These are phyloP conservation scores for Erebia palarica DNA, from an alignment of 2,888 invertebrate species.

Conservation along the genomic window DNA sequence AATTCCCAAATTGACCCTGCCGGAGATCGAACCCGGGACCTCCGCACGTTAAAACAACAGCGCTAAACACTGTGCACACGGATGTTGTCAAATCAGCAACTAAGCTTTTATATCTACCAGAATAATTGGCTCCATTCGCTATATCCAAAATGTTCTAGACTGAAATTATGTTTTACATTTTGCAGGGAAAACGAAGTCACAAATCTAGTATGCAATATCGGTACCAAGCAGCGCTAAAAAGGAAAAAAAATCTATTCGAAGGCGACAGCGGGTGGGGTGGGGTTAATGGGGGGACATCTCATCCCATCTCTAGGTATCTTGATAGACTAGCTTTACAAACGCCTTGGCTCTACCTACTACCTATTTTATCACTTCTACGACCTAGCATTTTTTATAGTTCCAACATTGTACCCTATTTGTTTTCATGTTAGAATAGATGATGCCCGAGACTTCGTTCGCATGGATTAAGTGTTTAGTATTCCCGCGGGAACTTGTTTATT, in stretches of 20 bases:
- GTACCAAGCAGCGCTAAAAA: conserved; percentile 60
- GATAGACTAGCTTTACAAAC: conserved; percentile 26
- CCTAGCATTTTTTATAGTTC: background rate
- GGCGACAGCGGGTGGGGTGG: conserved; percentile 55
- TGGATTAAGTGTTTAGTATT: too few relatives aligned
- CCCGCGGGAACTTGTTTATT: too few relatives aligned
- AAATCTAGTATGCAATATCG: conserved; percentile 65
- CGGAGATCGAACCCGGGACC: too few relatives aligned
- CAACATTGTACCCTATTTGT: too few relatives aligned
- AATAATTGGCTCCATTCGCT: too few relatives aligned
- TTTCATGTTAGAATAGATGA: too few relatives aligned
- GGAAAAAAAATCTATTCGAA: conserved; percentile 59
- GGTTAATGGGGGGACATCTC: conserved; percentile 23
- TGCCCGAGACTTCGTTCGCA: too few relatives aligned
- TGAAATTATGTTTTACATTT: background rate
- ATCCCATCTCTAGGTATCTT: conserved; percentile 35
- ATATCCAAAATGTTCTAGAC: background rate
- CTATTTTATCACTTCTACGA: conserved; percentile 1
- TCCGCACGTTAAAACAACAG: too few relatives aligned
- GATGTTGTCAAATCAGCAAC: too few relatives aligned
- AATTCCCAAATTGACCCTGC: too few relatives aligned
- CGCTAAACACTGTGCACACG: too few relatives aligned
- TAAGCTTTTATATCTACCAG: too few relatives aligned
- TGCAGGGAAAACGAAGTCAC: conserved; percentile 3
- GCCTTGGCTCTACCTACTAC: conserved; percentile 4